Evolutionary conservation across 2,888 invertebrate genomes (phyloP).

Genomic region (Conops quadrifasciatus): DNA sequence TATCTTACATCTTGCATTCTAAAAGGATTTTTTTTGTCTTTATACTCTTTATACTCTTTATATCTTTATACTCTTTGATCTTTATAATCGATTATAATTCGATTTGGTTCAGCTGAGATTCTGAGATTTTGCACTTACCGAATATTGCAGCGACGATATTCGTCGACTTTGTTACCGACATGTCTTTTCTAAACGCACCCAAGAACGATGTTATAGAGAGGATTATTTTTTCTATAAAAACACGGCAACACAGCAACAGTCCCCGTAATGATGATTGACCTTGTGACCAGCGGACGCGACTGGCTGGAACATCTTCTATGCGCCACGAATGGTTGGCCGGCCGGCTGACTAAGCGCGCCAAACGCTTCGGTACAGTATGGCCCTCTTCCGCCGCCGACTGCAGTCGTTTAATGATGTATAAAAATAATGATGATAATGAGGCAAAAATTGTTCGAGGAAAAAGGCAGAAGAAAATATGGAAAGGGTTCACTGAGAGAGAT

Average conservation of each 20-base stretch:
- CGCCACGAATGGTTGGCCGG: not conserved
- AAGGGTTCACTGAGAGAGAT: conserved; percentile 31
- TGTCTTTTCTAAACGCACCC: no score
- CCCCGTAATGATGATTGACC: not conserved
- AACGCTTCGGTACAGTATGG: not conserved
- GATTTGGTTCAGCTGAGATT: not conserved
- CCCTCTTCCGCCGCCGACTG: not conserved
- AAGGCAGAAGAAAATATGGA: conserved; percentile 2
- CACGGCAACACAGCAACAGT: no score
- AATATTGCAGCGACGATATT: no score
- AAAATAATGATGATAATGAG: conserved; percentile 32
- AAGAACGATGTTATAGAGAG: no score
- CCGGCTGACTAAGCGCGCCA: not conserved
- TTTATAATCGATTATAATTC: no score
- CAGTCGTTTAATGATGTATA: conserved; percentile 25
- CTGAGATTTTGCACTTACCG: not conserved
- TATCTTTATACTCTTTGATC: no score
- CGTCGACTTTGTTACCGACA: no score
- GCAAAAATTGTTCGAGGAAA: conserved; percentile 3
- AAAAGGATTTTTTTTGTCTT: no score
- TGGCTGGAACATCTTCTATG: not conserved
- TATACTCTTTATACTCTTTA: no score
- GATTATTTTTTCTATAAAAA: no score
- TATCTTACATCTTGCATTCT: no score
- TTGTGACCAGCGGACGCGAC: not conserved